These are phyloP conservation scores for Mesoligia furuncula DNA, from an alignment of 2,888 invertebrate genomes.

Conservation along the genomic window DNA sequence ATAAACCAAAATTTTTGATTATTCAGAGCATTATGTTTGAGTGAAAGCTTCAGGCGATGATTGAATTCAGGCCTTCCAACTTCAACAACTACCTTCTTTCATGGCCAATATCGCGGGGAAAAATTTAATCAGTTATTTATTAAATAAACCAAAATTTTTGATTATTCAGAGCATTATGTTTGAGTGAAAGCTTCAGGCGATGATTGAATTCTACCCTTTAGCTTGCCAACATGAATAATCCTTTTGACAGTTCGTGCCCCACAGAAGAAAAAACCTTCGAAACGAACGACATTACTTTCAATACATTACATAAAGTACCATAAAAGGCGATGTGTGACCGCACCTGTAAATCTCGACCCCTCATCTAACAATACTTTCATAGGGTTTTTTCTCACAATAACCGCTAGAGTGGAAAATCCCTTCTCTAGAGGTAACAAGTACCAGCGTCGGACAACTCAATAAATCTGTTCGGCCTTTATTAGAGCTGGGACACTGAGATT, in stretches of 20 bases:
- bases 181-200: not conserved
- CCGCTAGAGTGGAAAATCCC: slow-evolving; percentile 65
- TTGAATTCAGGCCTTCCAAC: too few relatives aligned
- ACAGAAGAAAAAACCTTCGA: not conserved
- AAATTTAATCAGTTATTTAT: not conserved
- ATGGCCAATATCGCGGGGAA: not conserved
- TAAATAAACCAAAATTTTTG: not conserved
- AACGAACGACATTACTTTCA: slow-evolving; percentile 47
- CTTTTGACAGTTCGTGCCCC: not conserved
- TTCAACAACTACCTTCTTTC: too few relatives aligned
- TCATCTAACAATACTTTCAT: slow-evolving; percentile 64
- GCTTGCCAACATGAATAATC: slow-evolving; percentile 2
- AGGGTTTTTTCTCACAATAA: slow-evolving; percentile 64
- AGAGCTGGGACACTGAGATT: slow-evolving; percentile 48
- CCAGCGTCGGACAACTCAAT: slow-evolving; percentile 66
- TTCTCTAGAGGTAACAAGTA: slow-evolving; percentile 65
- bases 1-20: too few relatives aligned
- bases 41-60: not conserved
- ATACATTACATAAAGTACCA: slow-evolving; percentile 58
- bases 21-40: not conserved
- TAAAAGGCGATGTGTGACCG: slow-evolving; percentile 53
- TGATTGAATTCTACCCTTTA: not conserved
- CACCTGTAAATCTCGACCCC: slow-evolving; percentile 59
- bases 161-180: not conserved
- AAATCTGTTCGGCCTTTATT: slow-evolving; percentile 62